Conservation (phyloP, 1,140 invertebrate species). For the Cydia fagiglandana region DNA sequence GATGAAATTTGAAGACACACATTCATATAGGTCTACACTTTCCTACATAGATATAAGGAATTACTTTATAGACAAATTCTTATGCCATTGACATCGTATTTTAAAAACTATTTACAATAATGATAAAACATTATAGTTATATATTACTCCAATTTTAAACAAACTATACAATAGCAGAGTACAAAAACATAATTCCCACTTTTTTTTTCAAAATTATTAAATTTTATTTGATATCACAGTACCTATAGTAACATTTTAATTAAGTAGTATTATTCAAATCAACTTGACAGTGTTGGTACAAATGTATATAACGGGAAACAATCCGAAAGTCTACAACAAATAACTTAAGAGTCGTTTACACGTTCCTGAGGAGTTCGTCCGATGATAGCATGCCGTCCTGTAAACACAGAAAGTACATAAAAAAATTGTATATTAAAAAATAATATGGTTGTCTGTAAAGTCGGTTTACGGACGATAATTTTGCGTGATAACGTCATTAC, state of each 20-base stretch:
- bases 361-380: conserved; percentile 70
- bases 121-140: conserved; percentile 28
- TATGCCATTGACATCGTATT: conserved; percentile 46
- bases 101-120: conserved; percentile 51
- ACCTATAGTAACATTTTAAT: conserved; percentile 28
- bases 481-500: no score
- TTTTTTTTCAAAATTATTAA: conserved; percentile 24
- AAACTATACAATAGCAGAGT: background rate
- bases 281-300: conserved; percentile 6
- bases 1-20: conserved; percentile 10
- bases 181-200: conserved; percentile 1
- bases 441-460: no score
- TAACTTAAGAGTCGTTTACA: conserved; percentile 57
- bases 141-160: conserved; percentile 3
- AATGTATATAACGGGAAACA: conserved; percentile 50
- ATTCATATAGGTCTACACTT: conserved; percentile 18
- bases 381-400: conserved; percentile 69
- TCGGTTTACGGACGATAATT: no score
- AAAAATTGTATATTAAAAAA: no score
- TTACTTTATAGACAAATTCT: conserved; percentile 46
- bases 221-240: conserved; percentile 27
- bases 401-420: conserved; percentile 42
- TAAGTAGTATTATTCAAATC: conserved; percentile 3
- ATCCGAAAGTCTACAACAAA: conserved; percentile 46
- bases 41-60: conserved; percentile 38